phyloP scores from a whole-genome alignment of 2,797 vertebrate species.

The Rhynchotus rufescens region DNA sequence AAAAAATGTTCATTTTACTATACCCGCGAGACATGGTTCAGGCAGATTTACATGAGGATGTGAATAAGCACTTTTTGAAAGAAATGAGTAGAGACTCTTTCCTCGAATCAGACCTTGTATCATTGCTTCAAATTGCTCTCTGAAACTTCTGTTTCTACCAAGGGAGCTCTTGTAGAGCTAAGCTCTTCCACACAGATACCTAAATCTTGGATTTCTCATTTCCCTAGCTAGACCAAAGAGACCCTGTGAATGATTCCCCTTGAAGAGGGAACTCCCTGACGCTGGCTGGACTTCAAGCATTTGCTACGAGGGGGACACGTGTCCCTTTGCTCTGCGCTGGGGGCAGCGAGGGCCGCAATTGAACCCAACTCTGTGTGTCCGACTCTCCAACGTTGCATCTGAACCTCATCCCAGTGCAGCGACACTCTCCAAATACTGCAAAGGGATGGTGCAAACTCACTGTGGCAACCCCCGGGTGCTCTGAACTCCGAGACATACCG shows the following conservation, averaged over 20 bases:
- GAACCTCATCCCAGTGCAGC: not conserved
- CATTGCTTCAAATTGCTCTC: not conserved
- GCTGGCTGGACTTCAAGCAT: not conserved
- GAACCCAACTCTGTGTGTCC: not conserved
- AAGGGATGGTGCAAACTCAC: not conserved
- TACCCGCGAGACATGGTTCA: not conserved
- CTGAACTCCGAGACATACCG: not conserved
- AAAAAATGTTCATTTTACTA: not conserved
- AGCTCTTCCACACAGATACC: not conserved
- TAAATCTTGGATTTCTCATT: not conserved
- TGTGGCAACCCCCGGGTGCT: not conserved
- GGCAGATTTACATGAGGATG: not conserved
- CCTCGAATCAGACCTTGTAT: not conserved
- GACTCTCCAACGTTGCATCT: not conserved
- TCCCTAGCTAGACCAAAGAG: not conserved
- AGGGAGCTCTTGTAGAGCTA: not conserved
- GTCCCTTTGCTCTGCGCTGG: not conserved
- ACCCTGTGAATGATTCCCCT: not conserved
- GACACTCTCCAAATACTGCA: not conserved
- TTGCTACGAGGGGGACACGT: conserved; percentile 14
- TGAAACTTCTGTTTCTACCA: not conserved
- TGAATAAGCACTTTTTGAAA: conserved; percentile 30
- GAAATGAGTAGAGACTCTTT: not conserved
- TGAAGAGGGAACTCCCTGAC: not conserved
- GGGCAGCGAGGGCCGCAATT: not conserved